These are phyloP conservation scores for Lutjanus campechanus DNA, from an alignment of 2,797 vertebrate species.

Conservation along the genomic window DNA sequence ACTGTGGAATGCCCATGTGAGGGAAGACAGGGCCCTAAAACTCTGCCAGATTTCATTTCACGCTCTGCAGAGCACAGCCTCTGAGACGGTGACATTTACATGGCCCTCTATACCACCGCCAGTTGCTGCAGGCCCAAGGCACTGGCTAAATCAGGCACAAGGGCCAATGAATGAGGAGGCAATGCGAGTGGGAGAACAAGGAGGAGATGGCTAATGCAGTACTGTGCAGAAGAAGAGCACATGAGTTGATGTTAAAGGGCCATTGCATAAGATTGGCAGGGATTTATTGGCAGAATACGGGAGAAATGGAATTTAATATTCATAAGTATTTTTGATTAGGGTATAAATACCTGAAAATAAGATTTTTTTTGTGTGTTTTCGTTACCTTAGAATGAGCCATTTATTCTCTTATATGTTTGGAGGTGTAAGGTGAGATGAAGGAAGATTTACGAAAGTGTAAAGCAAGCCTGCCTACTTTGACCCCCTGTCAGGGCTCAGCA, in stretches of 20 bases:
- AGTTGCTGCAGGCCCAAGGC: slow-evolving; percentile 86
- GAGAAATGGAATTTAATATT: too few species aligned
- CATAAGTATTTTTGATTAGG: too few species aligned
- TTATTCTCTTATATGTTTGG: too few species aligned
- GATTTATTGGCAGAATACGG: too few species aligned
- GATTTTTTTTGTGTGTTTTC: too few species aligned
- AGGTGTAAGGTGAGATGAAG: too few species aligned
- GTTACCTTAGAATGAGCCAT: too few species aligned
- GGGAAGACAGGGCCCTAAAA: slow-evolving; percentile 86
- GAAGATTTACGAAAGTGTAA: too few species aligned
- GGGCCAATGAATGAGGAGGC: slow-evolving; percentile 75
- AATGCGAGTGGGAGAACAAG: slow-evolving; percentile 57
- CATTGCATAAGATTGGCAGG: too few species aligned
- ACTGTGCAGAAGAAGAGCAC: slow-evolving; percentile 35
- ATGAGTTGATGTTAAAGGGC: slow-evolving; percentile 23
- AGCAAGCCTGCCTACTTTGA: too few species aligned
- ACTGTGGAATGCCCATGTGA: slow-evolving; percentile 76
- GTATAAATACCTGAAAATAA: too few species aligned
- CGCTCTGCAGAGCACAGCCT: slow-evolving; percentile 90
- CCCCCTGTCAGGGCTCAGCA: too few species aligned
- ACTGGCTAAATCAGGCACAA: slow-evolving; percentile 84
- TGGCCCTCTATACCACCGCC: slow-evolving; percentile 83
- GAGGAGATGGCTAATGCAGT: slow-evolving; percentile 55
- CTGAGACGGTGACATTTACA: slow-evolving; percentile 89
- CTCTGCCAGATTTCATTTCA: slow-evolving; percentile 94